phyloP scores from a whole-genome alignment of 2,113 vertebrate species.

The Neolamprologus sp. region DNA sequence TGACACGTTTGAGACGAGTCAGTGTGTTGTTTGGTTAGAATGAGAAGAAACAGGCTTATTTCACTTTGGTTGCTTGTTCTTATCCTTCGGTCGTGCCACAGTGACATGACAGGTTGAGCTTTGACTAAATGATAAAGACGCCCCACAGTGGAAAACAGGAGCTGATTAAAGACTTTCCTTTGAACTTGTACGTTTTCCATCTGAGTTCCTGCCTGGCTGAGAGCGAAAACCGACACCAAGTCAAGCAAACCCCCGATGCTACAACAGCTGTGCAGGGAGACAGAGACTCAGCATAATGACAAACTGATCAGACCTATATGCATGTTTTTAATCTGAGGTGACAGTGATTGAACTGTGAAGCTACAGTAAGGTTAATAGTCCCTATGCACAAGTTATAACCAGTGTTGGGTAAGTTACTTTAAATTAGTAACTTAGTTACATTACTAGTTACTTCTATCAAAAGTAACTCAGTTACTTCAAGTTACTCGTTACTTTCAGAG shows the following conservation, averaged over 20 bases:
- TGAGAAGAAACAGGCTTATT: background rate
- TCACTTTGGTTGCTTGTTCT: background rate
- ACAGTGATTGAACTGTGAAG: background rate
- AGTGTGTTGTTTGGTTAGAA: fast-evolving
- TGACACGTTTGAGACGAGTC: fast-evolving
- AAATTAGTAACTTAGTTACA: too few relatives aligned
- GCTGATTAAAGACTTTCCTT: background rate
- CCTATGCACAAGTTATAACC: fast-evolving
- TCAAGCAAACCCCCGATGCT: background rate
- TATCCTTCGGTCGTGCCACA: fast-evolving
- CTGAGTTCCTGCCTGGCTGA: background rate
- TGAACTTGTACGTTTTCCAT: background rate
- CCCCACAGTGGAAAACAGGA: background rate
- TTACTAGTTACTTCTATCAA: too few relatives aligned
- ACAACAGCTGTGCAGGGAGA: background rate
- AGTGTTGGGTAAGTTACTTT: too few relatives aligned
- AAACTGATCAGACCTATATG: background rate
- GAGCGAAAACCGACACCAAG: background rate
- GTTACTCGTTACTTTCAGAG: too few relatives aligned
- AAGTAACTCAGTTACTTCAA: too few relatives aligned
- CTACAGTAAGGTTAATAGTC: background rate
- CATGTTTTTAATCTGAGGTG: fast-evolving
- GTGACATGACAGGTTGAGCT: background rate
- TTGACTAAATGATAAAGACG: background rate
- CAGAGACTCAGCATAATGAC: fast-evolving